Conservation (phyloP, 2,888 invertebrate species). For the Leptinotarsa peninsularis region DNA sequence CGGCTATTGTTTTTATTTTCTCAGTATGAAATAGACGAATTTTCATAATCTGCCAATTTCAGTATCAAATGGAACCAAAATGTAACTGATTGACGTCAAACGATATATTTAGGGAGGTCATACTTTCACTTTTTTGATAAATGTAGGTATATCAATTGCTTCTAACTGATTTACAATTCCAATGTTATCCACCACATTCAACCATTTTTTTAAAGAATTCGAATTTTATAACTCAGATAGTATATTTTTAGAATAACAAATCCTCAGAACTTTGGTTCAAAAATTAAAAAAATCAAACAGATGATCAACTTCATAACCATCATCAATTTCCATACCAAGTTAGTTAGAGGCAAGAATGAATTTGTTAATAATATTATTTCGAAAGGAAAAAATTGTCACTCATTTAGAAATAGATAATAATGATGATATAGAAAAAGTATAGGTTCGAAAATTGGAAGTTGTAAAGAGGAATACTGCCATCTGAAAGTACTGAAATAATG, state of each 20-base stretch:
- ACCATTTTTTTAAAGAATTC: too few species aligned
- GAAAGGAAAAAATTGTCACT: slow-evolving; percentile 5
- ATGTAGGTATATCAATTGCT: neutral
- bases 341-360: slow-evolving; percentile 15
- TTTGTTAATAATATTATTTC: slow-evolving; percentile 20
- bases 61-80: neutral
- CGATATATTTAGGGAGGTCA: neutral
- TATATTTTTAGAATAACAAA: too few species aligned
- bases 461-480: neutral
- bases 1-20: neutral
- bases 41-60: neutral
- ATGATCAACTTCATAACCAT: neutral
- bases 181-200: neutral
- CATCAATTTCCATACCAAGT: slow-evolving; percentile 1
- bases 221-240: neutral
- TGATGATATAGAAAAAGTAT: neutral
- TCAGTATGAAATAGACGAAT: neutral
- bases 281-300: neutral
- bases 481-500: neutral
- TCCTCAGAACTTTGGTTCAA: neutral
- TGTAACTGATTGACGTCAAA: neutral
- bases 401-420: neutral
- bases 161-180: neutral
- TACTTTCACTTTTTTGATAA: neutral
- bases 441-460: slow-evolving; percentile 8